Percentiles rank a stretch among this genome's conserved stretches.
These are phyloP conservation scores for Alethe diademata DNA, from an alignment of 2,113 vertebrate genomes.

Conservation along the genomic window DNA sequence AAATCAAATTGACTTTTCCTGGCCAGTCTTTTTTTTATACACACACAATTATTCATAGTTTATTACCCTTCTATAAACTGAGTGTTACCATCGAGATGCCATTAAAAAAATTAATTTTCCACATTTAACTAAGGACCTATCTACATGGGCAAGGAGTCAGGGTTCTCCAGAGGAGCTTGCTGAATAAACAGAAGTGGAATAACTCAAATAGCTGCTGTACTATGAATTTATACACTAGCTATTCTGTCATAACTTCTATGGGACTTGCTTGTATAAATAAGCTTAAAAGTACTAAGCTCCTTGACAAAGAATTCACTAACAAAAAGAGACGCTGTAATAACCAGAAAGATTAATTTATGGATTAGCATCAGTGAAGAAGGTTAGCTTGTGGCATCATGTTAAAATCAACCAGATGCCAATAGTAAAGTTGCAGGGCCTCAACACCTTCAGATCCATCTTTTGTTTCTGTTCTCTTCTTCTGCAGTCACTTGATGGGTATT, in stretches of 20 bases:
- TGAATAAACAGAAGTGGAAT: slow-evolving; percentile 1
- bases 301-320: not conserved
- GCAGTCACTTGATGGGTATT: not conserved
- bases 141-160: not conserved
- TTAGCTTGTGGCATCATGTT: not conserved
- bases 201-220: not conserved
- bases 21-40: not conserved
- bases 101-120: not conserved
- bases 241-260: not conserved
- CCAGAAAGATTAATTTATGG: not conserved
- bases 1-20: not conserved
- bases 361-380: not conserved
- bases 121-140: not conserved
- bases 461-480: not conserved
- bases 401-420: not conserved
- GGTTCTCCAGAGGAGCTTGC: not conserved
- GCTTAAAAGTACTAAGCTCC: not conserved
- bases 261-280: not conserved
- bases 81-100: not conserved
- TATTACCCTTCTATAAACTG: slow-evolving; percentile 15
- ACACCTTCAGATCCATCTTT: not conserved
- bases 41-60: not conserved
- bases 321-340: not conserved
- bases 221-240: not conserved
- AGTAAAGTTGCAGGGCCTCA: not conserved